Evolutionary conservation across 2,797 vertebrate genomes (phyloP).

Genomic region (Nyctalus aviator): DNA sequence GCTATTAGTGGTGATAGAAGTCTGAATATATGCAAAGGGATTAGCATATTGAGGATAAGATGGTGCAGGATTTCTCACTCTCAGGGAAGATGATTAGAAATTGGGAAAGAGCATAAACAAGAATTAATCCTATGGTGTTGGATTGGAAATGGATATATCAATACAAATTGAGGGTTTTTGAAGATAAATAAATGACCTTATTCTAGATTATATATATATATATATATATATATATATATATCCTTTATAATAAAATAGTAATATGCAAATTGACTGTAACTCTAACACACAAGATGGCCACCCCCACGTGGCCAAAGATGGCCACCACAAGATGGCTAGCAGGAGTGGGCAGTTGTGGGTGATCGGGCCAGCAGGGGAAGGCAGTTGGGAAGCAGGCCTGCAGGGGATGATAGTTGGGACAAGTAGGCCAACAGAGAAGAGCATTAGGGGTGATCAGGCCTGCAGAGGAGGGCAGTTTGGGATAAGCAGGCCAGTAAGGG

Average conservation of each 20-base stretch:
- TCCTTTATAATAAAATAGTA: background rate
- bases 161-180: background rate
- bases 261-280: no score
- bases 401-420: no score
- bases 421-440: no score
- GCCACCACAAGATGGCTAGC: no score
- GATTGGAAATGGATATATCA: background rate
- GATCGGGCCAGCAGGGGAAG: no score
- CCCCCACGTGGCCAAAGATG: no score
- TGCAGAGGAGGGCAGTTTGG: no score
- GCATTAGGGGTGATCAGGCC: no score
- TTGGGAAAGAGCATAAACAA: background rate
- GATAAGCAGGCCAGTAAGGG: fast-evolving
- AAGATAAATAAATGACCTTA: background rate
- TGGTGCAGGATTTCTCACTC: background rate
- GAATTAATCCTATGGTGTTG: background rate
- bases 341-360: no score
- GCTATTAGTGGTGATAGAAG: background rate
- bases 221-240: background rate
- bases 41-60: background rate
- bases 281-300: no score
- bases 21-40: background rate
- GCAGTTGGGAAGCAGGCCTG: no score
- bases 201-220: background rate
- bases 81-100: background rate